phyloP scores from a whole-genome alignment of 2,888 invertebrate species.

The Colletes collaris region DNA sequence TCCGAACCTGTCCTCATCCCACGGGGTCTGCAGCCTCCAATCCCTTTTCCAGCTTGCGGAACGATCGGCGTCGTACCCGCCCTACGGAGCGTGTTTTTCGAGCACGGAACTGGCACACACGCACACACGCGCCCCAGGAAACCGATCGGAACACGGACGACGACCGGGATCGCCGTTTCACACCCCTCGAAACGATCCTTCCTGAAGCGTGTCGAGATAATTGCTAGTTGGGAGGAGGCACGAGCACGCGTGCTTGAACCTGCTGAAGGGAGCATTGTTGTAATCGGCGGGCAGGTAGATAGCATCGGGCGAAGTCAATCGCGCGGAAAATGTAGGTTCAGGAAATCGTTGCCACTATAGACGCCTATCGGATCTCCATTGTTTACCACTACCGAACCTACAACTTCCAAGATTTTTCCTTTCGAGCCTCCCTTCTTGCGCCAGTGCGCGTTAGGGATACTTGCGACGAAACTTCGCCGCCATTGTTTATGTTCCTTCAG shows the following conservation, averaged over 20 bases:
- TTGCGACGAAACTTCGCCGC: no score
- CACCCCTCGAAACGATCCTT: conserved; percentile 45
- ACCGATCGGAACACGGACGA: conserved; percentile 32
- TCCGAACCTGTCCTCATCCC: conserved; percentile 51
- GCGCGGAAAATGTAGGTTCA: conserved; percentile 44
- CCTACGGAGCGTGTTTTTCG: conserved; percentile 55
- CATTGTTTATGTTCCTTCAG: no score
- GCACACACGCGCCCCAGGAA: conserved; percentile 1
- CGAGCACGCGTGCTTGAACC: conserved; percentile 49
- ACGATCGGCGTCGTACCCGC: conserved; percentile 34
- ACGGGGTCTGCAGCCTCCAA: conserved; percentile 41
- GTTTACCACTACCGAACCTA: neutral
- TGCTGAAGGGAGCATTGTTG: conserved; percentile 51
- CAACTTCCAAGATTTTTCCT: neutral
- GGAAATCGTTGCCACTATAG: neutral
- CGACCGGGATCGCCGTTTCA: conserved; percentile 36
- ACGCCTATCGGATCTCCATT: neutral
- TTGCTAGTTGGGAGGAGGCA: conserved; percentile 47
- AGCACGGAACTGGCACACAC: conserved; percentile 23
- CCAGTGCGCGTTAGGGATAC: neutral
- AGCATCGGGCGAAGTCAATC: conserved; percentile 33
- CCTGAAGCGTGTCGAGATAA: conserved; percentile 60
- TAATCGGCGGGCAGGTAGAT: conserved; percentile 51
- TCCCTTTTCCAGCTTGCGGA: conserved; percentile 55
- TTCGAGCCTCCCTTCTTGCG: neutral